Evolutionary conservation across 2,797 vertebrate species (phyloP).

Genomic region (Botia almorhae): DNA sequence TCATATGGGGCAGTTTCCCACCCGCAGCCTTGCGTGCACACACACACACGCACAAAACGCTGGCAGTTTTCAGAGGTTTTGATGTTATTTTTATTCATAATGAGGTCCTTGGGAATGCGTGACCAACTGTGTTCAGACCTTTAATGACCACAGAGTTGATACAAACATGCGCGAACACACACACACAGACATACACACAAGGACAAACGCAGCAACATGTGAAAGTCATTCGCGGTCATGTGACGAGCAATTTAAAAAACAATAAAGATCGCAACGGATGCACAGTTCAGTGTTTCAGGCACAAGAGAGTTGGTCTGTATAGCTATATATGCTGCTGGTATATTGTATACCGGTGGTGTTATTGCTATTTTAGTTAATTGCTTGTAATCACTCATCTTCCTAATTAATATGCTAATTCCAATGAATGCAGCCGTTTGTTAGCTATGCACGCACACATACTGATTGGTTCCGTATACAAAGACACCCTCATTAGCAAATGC

Average conservation of each 20-base stretch:
- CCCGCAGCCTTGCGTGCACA: slow-evolving; percentile 14
- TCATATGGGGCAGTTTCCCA: slow-evolving; percentile 30
- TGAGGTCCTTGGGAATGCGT: slow-evolving; percentile 12
- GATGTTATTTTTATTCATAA: slow-evolving; percentile 13
- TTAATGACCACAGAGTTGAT: neutral
- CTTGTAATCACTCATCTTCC: slow-evolving; percentile 48
- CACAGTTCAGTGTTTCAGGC: neutral
- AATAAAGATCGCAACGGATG: neutral
- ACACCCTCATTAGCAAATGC: slow-evolving; percentile 31
- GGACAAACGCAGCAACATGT: slow-evolving; percentile 9
- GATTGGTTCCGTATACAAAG: slow-evolving; percentile 37
- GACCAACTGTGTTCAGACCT: neutral
- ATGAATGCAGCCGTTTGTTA: slow-evolving; percentile 49
- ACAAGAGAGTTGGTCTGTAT: slow-evolving; percentile 6
- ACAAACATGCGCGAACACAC: neutral
- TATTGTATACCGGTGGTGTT: slow-evolving; percentile 15
- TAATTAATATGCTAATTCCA: slow-evolving; percentile 61
- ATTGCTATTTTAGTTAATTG: slow-evolving; percentile 52
- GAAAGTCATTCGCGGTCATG: neutral
- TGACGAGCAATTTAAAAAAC: neutral
- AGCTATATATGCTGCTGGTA: neutral
- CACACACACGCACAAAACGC: slow-evolving; percentile 3
- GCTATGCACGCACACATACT: slow-evolving; percentile 33
- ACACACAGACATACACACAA: slow-evolving; percentile 19
- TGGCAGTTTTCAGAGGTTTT: neutral